Base-by-base conservation (phyloP, 2,888 invertebrate species). In the Neoscelio sp. region DNA sequence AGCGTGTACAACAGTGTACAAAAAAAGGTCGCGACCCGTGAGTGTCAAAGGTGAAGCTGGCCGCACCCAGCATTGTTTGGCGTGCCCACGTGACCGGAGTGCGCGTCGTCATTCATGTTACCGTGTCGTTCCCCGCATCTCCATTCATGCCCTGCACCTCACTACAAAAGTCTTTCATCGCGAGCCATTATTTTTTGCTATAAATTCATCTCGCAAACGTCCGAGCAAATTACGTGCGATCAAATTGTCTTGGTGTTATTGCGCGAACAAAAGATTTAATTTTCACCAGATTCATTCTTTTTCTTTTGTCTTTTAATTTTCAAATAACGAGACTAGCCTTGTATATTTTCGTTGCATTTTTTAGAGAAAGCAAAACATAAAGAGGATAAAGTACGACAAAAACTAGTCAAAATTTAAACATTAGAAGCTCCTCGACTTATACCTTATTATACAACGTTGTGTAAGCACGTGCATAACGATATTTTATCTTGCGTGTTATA, bases 21-120 rank as follows among this genome's bases (percentile, higher is more conserved):
- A 52, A 75, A 79, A 83, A 84, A 87, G 89, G 88, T 88, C 88
- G 82, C 75, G 88, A 89, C 87, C 89, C 65, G 80, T 68, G 73
- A 82, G 86, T 87, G 89, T 89, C 89, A 89, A 85, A 88, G 89
- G 89, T 89, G 86, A 89, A 70, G 70, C 46, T 15, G 79, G 89
- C 89, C 89, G 88, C 89, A 88, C 88, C 89, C 88, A 87, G 87
- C 87, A 89, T 89, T 89, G 89, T 89, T 84, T 64, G 58, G 86
- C 87, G 87, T 86, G 85, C 89, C 89, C 88, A 89, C 89, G 87
- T 88, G 89, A 89, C 76, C 70, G 64, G 77, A 64, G 76, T 80
- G 78, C 80, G 77, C 77, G 74, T 77, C 77, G 80, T 78, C 80
- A 78, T 80, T 80, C 80, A 80, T 80, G 65, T 58, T 54, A 35